Evolutionary conservation across 2,888 invertebrate species (phyloP), one percentile per base, ranked within the genome.

Genomic region (Charanyca ferruginea): DNA sequence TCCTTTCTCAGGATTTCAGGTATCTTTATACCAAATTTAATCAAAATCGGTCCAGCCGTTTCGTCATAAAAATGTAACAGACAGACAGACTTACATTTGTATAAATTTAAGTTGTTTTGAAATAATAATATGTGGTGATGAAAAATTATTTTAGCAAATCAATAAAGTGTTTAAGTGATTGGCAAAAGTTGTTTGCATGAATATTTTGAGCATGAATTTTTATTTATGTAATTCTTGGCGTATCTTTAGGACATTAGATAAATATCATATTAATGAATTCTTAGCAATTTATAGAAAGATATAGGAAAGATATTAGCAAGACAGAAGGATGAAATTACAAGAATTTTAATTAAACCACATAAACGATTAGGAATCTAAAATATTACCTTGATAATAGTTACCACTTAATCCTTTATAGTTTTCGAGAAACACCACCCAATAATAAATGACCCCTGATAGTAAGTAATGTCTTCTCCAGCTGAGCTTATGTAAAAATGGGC

Each of bases 391-490:
- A 78, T 78, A 65, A 61, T 72, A 59, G 65, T 71, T 42, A 66
- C 77, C 72, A 68, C 80, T 79, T 76, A 63, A 79, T 79, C 63
- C 68, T 76, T 76, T 55, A 80, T 69, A 57, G 66, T 73, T 82
- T 75, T 72, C 25, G 45, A 79, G 80, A 79, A 76, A 60, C 11
- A n/a, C 2, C 9, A 45, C 11, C 80, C 65, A 65, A 0, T 58
- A 38, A 66, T 59, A 48, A 49, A 48, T 55, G 60, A 62, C n/a
- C 66, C 22, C 3, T 60, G 32, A 54, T 51, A 8, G 44, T 13
- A 11, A n/a, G 41, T 48, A 8, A 47, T 0, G 13, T 44, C 18
- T 42, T 64, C 3, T 11, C 23, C 35, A 52, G 64, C 32, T 6
- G 41, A 42, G 62, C 1, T 77, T 59, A 48, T 54, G 4, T 23